Base-by-base conservation (phyloP, 2,113 vertebrate species). In the Ciconia boyciana region DNA sequence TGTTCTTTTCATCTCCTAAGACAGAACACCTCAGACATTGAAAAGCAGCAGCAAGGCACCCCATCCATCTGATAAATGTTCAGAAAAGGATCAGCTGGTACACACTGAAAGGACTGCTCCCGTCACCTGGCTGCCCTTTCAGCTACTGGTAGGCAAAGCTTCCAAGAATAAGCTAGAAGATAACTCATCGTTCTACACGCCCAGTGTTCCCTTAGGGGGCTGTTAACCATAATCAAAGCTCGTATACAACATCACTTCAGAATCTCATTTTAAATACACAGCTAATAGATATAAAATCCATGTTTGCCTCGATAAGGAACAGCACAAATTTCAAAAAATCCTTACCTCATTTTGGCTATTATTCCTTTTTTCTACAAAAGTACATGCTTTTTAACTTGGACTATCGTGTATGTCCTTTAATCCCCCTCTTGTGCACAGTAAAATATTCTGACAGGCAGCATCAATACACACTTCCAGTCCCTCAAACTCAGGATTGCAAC, bases 221-320 rank as follows among this genome's bases (percentile, higher is more conserved):
- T 72, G 34, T 13, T 71, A 52, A 55, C 39, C 39, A 28, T n/a
- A 43, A 51, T 4, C 41, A 8, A 16, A 43, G 22, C 32, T n/a
- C 3, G 2, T 11, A 51, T 4, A 25, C 3, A 2, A 3, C 0
- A 0, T 48, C 4, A 2, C 64, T 55, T 68, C 1, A 2, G 26
- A 76, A 83, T 17, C 41, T 61, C 36, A 48, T 28, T 68, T 83
- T 16, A 83, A 89, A 55, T n/a, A 46, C 44, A 48, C 17, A 39
- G n/a, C 6, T 39, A 32, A 28, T 44, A 34, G 9, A 43, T 25
- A 28, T 6, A 70, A 65, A 25, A 69, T 20, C 26, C 36, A 8
- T 7, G 18, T 7, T 48, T 55, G 17, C 11, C 60, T 78, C 3
- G 0, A 1, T 17, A 66, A 58, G 44, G 55, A 72, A 43, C 11